Base-by-base conservation (phyloP, 2,888 invertebrate genomes). In the Panopea generosa region DNA sequence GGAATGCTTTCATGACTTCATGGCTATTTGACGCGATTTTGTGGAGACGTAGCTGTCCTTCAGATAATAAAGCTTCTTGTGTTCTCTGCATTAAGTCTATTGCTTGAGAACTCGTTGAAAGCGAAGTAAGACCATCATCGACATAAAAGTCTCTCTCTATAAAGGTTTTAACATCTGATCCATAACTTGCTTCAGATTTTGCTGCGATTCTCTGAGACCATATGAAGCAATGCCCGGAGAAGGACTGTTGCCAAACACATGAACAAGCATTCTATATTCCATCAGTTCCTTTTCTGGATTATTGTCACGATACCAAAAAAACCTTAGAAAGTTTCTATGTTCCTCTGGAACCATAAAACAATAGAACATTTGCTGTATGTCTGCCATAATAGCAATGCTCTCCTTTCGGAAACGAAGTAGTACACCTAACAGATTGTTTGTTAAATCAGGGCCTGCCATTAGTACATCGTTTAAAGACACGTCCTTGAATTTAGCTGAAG, bases 301-400 rank as follows among this genome's bases (percentile, higher is more conserved):
- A 33, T 33, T 33, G 4, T 33, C 33, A 6, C 59, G 20, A 45
- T 65, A 74, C 78, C 81, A 82, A 11, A 83, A 29, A 50, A 83
- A 81, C 3, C 72, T 52, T 3, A 78, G 53, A 53, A 43, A 78
- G 38, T n/a, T n/a, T n/a, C n/a, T n/a, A n/a, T n/a, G n/a, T 80
- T 38, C 33, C 70, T 60, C 33, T 80, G 67, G 20, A 60, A 38
- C 43, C 70, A 16, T 50, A 49, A n/a, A 0, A 80, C 82, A 20
- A 29, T n/a, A 45, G 80, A 76, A 22, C 60, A 33, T 33, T 7
- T 33, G 33, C 11, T 33, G 6, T 7, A 33, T 33, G 11, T 33
- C 33, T 4, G 33, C 63, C 14, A 60, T 29, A n/a, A 77, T 26
- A 18, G 77, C 82, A 24, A 74, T 43, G 11, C 3, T 4, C 33